Percentiles rank a stretch among this genome's conserved stretches.
phyloP scores from a whole-genome alignment of 1,140 invertebrate genomes.

The Heliconius hewitsoni region DNA sequence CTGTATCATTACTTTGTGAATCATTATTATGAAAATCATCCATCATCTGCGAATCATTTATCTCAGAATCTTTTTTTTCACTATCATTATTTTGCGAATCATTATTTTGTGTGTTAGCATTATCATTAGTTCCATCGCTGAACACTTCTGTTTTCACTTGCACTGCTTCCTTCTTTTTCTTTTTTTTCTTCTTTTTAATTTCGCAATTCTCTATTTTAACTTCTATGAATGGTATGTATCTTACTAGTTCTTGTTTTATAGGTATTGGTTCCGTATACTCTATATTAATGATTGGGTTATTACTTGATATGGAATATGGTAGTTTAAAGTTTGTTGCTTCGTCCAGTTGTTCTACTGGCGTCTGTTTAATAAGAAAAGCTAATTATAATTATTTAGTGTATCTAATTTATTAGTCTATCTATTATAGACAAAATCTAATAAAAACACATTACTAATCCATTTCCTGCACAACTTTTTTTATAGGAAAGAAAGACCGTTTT shows the following conservation, averaged over 20 bases:
- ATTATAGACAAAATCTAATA: too few species aligned
- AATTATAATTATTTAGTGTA: not conserved
- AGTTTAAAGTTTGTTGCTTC: slow-evolving; percentile 22
- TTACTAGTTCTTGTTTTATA: slow-evolving; percentile 36
- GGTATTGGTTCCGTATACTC: slow-evolving; percentile 17
- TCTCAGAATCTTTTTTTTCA: slow-evolving; percentile 19
- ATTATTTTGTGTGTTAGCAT: slow-evolving; percentile 17
- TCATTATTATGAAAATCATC: not conserved
- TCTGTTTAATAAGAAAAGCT: not conserved
- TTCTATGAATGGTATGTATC: slow-evolving; percentile 14
- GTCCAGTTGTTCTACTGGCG: not conserved
- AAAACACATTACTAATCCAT: too few species aligned
- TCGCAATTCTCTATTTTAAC: slow-evolving; percentile 11
- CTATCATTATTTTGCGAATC: not conserved
- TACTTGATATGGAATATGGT: slow-evolving; percentile 16
- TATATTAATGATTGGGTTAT: slow-evolving; percentile 26
- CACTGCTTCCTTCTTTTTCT: slow-evolving; percentile 25
- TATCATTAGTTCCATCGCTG: not conserved
- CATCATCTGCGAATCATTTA: not conserved
- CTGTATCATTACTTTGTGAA: not conserved
- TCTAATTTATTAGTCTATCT: too few species aligned
- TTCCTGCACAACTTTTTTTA: too few species aligned
- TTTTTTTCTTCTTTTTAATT: slow-evolving; percentile 32
- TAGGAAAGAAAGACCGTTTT: too few species aligned
- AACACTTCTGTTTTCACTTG: slow-evolving; percentile 33